Percentiles rank a stretch among this genome's conserved stretches.
Conservation (phyloP, 1,140 invertebrate species). For the Penaeus chinensis region DNA sequence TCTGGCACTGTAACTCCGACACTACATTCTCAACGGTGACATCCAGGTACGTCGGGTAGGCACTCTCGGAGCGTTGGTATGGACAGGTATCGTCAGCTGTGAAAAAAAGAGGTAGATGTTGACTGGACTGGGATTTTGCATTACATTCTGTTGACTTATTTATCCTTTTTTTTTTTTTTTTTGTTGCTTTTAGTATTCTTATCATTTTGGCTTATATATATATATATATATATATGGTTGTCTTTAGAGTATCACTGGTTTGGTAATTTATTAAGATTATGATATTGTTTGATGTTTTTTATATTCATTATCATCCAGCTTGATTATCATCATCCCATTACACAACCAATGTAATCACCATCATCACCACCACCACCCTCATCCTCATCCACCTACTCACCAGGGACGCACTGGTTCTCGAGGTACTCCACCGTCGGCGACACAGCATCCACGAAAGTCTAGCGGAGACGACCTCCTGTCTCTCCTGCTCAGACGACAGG, state of each 20-base stretch:
- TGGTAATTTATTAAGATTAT: too few relatives aligned
- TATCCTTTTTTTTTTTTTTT: not conserved
- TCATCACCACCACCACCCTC: too few relatives aligned
- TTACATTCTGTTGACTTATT: not conserved
- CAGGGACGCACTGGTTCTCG: slow-evolving; percentile 70
- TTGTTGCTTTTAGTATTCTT: not conserved
- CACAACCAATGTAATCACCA: not conserved
- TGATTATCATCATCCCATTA: too few relatives aligned
- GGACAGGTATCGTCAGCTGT: slow-evolving; percentile 64
- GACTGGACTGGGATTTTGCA: not conserved
- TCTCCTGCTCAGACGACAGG: slow-evolving; percentile 69
- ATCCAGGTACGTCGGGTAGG: slow-evolving; percentile 67
- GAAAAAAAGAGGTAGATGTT: not conserved
- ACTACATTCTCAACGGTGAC: slow-evolving; percentile 67
- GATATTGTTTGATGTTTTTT: too few relatives aligned
- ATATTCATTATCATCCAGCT: too few relatives aligned
- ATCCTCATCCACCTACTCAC: slow-evolving; percentile 14
- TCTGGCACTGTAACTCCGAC: slow-evolving; percentile 68
- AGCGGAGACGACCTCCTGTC: slow-evolving; percentile 68
- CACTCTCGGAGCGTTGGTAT: slow-evolving; percentile 59
- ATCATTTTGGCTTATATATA: not conserved
- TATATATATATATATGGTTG: too few relatives aligned
- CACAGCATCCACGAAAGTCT: slow-evolving; percentile 66
- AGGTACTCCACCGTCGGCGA: slow-evolving; percentile 70
- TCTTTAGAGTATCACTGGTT: too few relatives aligned